Evolutionary conservation across 2,797 vertebrate genomes (phyloP), one percentile per base, ranked within the genome.

Genomic region (Eremophila alpestris): DNA sequence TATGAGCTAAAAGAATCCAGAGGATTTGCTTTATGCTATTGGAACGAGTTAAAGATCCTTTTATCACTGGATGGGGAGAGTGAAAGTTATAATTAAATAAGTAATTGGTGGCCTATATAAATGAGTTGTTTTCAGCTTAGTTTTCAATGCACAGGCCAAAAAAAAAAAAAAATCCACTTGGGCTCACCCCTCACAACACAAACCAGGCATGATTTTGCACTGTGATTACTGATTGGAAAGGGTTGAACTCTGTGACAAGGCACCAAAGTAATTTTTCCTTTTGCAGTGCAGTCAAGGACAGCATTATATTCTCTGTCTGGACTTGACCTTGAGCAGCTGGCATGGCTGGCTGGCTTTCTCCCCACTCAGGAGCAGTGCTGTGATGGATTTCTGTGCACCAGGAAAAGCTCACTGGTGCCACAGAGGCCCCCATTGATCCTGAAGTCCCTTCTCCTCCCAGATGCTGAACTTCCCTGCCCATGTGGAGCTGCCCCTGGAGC

Each of bases 321-420:
- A 54, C 38, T 51, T 88, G 85, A 91, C 83, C 95, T 90, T 86
- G 87, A 89, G 59, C 41, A 67, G 49, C 68, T 60, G 49, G 79
- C 49, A 45, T 83, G 82, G 36, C 55, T 83, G 48, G 30, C 59
- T 67, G 82, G 14, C 52, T 84, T 60, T 36, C n/a, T 49, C 16
- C 51, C 14, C 45, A 2, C 38, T 40, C 29, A 64, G 89, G 73
- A 52, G 21, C 56, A 43, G 54, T 3, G 21, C 45, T 63, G 1
- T 69, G 76, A 60, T 49, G 46, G 67, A 49, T 86, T 73, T 58
- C 60, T 80, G 46, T 34, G 64, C 75, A 7, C 43, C 48, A 55
- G 58, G 20, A 80, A 4, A 71, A 76, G 46, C 46, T 87, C 46
- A 8, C 36, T 32, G 38, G 41, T 63, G 67, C 24, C 70, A 18